Conservation (phyloP, 2,888 invertebrate genomes). For the Cantharis rustica region DNA sequence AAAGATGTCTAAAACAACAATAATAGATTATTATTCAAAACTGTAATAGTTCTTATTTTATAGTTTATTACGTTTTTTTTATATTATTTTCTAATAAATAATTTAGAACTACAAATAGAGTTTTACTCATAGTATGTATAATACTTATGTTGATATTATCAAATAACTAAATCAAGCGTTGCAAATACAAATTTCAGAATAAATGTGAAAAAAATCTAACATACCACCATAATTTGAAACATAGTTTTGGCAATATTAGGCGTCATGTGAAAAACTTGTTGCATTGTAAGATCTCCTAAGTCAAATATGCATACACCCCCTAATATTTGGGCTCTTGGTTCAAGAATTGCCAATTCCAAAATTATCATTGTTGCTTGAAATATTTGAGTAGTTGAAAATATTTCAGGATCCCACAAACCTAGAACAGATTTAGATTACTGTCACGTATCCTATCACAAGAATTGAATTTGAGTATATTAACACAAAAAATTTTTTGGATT, state of each 20-base stretch:
- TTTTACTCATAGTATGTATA: no score
- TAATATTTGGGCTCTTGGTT: constrained; percentile 74
- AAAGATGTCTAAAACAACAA: constrained; percentile 66
- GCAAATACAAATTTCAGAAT: no score
- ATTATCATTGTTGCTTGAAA: constrained; percentile 73
- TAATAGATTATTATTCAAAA: background rate
- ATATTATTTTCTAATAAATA: no score
- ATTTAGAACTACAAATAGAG: no score
- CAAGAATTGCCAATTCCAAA: constrained; percentile 75
- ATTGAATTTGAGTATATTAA: no score
- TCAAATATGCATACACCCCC: constrained; percentile 81
- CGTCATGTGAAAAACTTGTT: constrained; percentile 75
- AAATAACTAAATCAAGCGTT: no score
- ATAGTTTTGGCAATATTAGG: constrained; percentile 71
- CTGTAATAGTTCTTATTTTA: no score
- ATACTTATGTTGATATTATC: no score
- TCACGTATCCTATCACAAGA: no score
- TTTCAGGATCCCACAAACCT: constrained; percentile 74
- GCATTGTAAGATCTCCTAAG: constrained; percentile 69
- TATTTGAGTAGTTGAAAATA: constrained; percentile 68
- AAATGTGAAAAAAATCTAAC: constrained; percentile 39
- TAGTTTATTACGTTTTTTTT: no score
- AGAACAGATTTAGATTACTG: no score
- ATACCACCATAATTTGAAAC: constrained; percentile 72
- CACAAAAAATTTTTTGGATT: no score